Evolutionary conservation across 2,797 vertebrate species (phyloP).

Genomic region (Myotis daubentonii): DNA sequence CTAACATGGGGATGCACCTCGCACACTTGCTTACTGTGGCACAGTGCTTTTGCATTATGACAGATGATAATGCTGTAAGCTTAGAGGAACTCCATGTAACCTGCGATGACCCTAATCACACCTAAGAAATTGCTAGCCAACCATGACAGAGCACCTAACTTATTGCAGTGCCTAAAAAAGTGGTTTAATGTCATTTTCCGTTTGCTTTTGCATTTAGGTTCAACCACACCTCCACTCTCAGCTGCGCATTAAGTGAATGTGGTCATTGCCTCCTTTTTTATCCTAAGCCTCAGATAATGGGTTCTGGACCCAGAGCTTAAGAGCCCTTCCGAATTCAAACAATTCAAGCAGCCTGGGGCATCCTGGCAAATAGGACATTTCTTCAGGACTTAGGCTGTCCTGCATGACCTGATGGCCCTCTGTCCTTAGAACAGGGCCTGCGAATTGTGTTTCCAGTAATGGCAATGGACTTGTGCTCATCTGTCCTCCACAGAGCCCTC

Average conservation of each 20-base stretch:
- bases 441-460: not conserved
- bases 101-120: not conserved
- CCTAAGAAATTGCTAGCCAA: not conserved
- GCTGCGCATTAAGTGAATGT: not conserved
- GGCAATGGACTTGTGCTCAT: not conserved
- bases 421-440: not conserved
- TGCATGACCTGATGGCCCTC: not conserved
- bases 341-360: not conserved
- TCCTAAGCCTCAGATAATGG: not conserved
- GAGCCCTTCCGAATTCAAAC: not conserved
- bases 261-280: not conserved
- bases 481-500: not conserved
- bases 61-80: not conserved
- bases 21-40: not conserved
- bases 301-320: not conserved
- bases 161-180: not conserved
- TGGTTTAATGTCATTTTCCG: not conserved
- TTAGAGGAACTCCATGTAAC: not conserved
- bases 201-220: constrained; percentile 5
- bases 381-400: not conserved
- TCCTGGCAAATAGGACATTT: not conserved
- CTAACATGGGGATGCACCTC: not conserved
- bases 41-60: not conserved
- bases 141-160: not conserved
- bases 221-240: not conserved